These are phyloP conservation scores for Nesogale talazaci DNA, from an alignment of 2,113 vertebrate species.

Conservation along the genomic window DNA sequence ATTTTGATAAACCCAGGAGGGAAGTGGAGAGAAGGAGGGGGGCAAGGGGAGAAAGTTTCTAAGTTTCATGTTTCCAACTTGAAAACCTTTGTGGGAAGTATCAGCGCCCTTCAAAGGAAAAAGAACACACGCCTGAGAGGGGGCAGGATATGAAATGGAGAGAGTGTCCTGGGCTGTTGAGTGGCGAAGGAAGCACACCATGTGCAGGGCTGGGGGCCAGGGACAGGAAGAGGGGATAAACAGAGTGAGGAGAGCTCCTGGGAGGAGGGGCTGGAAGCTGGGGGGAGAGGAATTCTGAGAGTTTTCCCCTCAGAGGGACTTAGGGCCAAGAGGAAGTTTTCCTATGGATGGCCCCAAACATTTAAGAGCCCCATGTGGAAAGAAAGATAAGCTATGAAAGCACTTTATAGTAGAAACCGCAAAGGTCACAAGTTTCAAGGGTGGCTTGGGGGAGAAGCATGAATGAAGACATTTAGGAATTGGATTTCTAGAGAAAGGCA, in stretches of 20 bases:
- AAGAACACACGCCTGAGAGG: conserved; percentile 71
- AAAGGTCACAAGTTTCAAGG: conserved; percentile 3
- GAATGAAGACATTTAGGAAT: neutral
- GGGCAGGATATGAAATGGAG: conserved; percentile 64
- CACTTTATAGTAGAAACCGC: neutral
- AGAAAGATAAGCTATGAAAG: neutral
- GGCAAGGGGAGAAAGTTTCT: conserved; percentile 31
- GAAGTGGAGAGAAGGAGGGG: conserved; percentile 17
- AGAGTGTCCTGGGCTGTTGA: conserved; percentile 32
- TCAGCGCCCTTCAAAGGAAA: conserved; percentile 68
- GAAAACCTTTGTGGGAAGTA: conserved; percentile 71
- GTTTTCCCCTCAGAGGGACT: neutral
- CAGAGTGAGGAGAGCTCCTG: neutral
- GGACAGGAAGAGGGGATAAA: conserved; percentile 53
- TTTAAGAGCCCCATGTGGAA: conserved; percentile 21
- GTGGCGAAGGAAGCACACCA: conserved; percentile 62
- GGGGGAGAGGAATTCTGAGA: neutral
- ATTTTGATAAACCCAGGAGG: conserved; percentile 70
- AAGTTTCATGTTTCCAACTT: conserved; percentile 72
- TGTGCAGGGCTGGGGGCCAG: conserved; percentile 36
- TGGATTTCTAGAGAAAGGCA: neutral
- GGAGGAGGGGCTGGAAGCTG: neutral
- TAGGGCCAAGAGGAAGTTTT: neutral
- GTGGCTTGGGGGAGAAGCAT: neutral
- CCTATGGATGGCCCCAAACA: neutral